Percentiles rank a stretch among this genome's conserved stretches.
Conservation (phyloP, 2,797 vertebrate genomes). For the Rhadinocentrus ornatus region DNA sequence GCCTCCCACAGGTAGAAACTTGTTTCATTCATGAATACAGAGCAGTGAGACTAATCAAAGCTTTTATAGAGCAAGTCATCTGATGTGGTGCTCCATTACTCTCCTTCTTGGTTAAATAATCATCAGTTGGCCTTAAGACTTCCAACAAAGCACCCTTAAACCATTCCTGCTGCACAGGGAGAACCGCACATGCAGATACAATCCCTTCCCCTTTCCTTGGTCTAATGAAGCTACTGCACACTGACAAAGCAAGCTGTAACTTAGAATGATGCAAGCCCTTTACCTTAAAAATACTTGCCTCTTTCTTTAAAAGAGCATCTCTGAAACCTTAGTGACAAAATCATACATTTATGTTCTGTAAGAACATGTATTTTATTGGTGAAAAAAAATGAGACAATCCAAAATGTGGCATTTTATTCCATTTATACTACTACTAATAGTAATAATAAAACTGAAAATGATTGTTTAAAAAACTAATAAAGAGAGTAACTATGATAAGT, state of each 20-base stretch:
- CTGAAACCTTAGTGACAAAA: background rate
- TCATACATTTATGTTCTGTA: background rate
- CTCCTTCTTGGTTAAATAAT: background rate
- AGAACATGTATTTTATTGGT: no score
- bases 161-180: background rate
- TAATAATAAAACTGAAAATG: no score
- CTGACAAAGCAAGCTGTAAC: background rate
- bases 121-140: background rate
- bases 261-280: background rate
- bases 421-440: no score
- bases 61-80: background rate
- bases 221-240: background rate
- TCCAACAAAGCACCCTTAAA: background rate
- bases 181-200: background rate
- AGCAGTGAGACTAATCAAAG: constrained; percentile 4
- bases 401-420: background rate
- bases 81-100: background rate
- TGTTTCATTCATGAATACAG: background rate
- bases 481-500: no score
- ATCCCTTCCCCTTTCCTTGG: background rate
- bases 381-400: no score
- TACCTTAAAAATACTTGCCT: background rate
- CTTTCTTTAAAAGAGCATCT: background rate
- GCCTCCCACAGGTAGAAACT: background rate
- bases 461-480: no score